phyloP scores from a whole-genome alignment of 2,888 invertebrate species.

The Anagyrus pseudococci region DNA sequence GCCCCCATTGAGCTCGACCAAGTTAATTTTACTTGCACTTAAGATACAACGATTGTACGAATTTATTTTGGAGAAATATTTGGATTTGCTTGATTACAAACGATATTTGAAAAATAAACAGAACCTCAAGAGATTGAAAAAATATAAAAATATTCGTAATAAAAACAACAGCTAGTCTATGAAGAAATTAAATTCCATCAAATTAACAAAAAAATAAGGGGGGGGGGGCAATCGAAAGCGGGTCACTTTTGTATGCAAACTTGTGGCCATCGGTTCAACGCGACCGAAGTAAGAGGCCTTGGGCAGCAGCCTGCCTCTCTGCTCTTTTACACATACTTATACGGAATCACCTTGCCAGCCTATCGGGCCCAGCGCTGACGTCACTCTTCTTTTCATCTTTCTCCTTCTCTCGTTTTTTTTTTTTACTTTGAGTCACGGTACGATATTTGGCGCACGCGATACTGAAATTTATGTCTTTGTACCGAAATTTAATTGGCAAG shows the following conservation, averaged over 20 bases:
- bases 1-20: slow-evolving; percentile 13
- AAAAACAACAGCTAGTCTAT: too few species aligned
- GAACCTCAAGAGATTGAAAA: neutral
- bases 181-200: neutral
- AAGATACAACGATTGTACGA: neutral
- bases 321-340: slow-evolving; percentile 35
- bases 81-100: neutral
- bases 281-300: slow-evolving; percentile 25
- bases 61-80: neutral
- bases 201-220: neutral
- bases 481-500: too few species aligned
- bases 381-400: slow-evolving; percentile 12
- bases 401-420: neutral
- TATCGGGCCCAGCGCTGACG: slow-evolving; percentile 8
- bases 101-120: neutral
- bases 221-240: neutral
- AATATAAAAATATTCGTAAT: neutral
- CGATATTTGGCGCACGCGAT: neutral
- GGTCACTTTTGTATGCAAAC: neutral
- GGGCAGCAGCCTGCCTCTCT: slow-evolving; percentile 16
- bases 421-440: slow-evolving; percentile 19
- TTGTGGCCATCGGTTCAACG: slow-evolving; percentile 12
- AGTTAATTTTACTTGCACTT: slow-evolving; percentile 2
- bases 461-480: slow-evolving; percentile 3
- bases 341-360: slow-evolving; percentile 31